phyloP scores from a whole-genome alignment of 2,113 vertebrate genomes.

The Pongo pygmaeus region DNA sequence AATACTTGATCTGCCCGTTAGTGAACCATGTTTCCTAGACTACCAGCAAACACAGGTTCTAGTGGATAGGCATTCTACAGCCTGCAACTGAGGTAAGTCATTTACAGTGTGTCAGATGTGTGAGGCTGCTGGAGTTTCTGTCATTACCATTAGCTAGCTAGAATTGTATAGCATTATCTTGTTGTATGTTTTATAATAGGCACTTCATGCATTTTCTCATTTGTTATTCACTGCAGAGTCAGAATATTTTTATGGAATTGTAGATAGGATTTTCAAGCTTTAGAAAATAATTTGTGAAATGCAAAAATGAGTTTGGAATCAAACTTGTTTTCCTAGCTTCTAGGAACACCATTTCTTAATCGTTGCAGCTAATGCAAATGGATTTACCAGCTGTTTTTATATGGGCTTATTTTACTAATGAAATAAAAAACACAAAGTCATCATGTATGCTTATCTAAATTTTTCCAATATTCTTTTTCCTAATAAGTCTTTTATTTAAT shows the following conservation, averaged over 20 bases:
- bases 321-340: not conserved
- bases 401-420: not conserved
- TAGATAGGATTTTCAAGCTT: not conserved
- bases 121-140: not conserved
- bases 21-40: not conserved
- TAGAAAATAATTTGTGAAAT: not conserved
- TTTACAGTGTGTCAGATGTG: not conserved
- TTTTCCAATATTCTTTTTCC: not conserved
- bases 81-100: not conserved
- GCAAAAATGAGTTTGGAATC: not conserved
- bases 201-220: not conserved
- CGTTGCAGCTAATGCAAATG: not conserved
- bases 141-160: not conserved
- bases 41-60: not conserved
- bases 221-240: not conserved
- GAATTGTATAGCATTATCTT: not conserved
- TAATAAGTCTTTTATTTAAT: not conserved
- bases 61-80: fast-evolving
- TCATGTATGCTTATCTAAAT: not conserved
- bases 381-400: not conserved
- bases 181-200: not conserved
- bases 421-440: not conserved
- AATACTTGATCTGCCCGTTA: not conserved
- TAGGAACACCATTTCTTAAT: not conserved
- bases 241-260: not conserved